Base-by-base conservation (phyloP, 1,140 invertebrate species). In the Diplogasteroides magnus region DNA sequence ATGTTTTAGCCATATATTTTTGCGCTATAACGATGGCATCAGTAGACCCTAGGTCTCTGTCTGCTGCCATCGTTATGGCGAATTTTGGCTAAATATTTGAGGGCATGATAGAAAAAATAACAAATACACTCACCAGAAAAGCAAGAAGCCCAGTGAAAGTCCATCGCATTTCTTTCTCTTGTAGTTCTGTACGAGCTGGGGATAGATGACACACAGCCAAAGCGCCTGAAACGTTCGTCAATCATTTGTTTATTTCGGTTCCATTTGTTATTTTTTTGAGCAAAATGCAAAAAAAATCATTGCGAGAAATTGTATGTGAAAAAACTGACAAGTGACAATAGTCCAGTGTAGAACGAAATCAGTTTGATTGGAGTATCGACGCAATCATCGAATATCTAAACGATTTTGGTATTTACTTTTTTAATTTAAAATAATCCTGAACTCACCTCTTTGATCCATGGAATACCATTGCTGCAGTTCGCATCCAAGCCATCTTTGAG, bases 171-270 rank as follows among this genome's bases (percentile, higher is more conserved):
- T 64, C 25, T 75, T 75, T 0, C 58, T 64, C 31, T 68, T 70
- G 60, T 75, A 75, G 63, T 75, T 75, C 37, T 75, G 72, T 55
- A 56, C 67, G 2, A 75, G 55, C 58, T 75, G 74, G 3, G 74
- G 74, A 59, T 75, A 66, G 0, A 75, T 56, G 1, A 73, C 73
- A 23, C 75, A 59, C 19, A 75, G 68, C 74, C 74, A 75, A 0
- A 75, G 64, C 13, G n/a, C n/a, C n/a, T n/a, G n/a, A n/a, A n/a
- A n/a, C n/a, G n/a, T n/a, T n/a, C n/a, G n/a, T n/a, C n/a, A n/a
- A n/a, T n/a, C n/a, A n/a, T n/a, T n/a, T n/a, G n/a, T n/a, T n/a
- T n/a, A n/a, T n/a, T n/a, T n/a, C n/a, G n/a, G n/a, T n/a, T n/a
- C n/a, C n/a, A n/a, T n/a, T n/a, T n/a, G n/a, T n/a, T n/a, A n/a